phyloP scores from a whole-genome alignment of 2,888 invertebrate genomes.

The Caradrina clavipalpis region DNA sequence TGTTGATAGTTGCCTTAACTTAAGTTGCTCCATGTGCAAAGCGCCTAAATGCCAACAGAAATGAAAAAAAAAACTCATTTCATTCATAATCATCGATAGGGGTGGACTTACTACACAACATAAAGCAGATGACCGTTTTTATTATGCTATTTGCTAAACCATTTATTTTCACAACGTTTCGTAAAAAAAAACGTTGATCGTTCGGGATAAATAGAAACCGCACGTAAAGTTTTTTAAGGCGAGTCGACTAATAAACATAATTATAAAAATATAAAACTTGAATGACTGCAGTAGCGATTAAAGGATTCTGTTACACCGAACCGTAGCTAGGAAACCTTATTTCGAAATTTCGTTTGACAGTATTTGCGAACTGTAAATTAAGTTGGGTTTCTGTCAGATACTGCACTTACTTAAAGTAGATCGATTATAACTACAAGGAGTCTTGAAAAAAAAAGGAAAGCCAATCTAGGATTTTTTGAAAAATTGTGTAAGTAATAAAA shows the following conservation, averaged over 20 bases:
- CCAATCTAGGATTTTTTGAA: too few species aligned
- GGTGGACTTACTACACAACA: slow-evolving; percentile 34
- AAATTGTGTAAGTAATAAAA: too few species aligned
- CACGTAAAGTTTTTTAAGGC: slow-evolving; percentile 69
- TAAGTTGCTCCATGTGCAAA: too few species aligned
- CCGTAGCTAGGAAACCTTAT: slow-evolving; percentile 36
- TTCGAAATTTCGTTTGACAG: background rate
- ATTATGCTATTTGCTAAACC: slow-evolving; percentile 55
- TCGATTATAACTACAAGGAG: too few species aligned
- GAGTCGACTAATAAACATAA: slow-evolving; percentile 79
- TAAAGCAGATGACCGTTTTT: slow-evolving; percentile 53
- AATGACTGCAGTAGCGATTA: slow-evolving; percentile 67
- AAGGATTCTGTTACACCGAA: slow-evolving; percentile 68
- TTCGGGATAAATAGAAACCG: slow-evolving; percentile 62
- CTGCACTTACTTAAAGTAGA: too few species aligned
- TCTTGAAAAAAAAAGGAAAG: too few species aligned
- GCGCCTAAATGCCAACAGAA: slow-evolving; percentile 10
- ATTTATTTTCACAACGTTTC: slow-evolving; percentile 59
- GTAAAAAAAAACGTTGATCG: slow-evolving; percentile 51
- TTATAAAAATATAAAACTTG: slow-evolving; percentile 78
- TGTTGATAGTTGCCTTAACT: too few species aligned
- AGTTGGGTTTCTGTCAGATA: too few species aligned
- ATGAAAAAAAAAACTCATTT: slow-evolving; percentile 32
- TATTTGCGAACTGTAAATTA: too few species aligned
- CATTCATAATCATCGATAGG: slow-evolving; percentile 10